phyloP scores from a whole-genome alignment of 2,797 vertebrate genomes.

The Leuciscus waleckii region DNA sequence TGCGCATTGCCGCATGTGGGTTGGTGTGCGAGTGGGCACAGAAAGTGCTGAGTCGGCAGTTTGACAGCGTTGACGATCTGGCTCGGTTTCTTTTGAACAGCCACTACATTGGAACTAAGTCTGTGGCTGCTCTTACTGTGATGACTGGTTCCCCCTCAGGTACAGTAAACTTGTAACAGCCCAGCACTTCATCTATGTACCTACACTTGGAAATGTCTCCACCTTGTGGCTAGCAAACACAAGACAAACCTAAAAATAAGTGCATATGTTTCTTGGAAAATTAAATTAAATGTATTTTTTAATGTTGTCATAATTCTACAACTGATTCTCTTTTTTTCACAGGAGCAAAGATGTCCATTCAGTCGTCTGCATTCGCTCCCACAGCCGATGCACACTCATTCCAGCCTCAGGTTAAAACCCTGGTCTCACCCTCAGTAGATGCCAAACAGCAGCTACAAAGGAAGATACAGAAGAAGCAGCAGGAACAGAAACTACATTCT shows the following conservation, averaged over 20 bases:
- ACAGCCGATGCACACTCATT: slow-evolving; percentile 91
- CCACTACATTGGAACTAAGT: slow-evolving; percentile 98
- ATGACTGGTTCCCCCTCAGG: slow-evolving; percentile 92
- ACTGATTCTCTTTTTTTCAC: slow-evolving; percentile 20
- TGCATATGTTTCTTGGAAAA: background rate
- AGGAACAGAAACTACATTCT: slow-evolving; percentile 95
- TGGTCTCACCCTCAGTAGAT: slow-evolving; percentile 90
- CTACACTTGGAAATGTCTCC: slow-evolving; percentile 54
- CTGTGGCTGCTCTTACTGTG: slow-evolving; percentile 93
- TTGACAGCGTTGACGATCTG: slow-evolving; percentile 93
- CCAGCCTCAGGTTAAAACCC: slow-evolving; percentile 89
- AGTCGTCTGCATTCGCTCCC: slow-evolving; percentile 89
- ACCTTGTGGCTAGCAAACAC: slow-evolving; percentile 66
- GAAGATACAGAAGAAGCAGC: slow-evolving; percentile 98
- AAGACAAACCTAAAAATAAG: background rate
- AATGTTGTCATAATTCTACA: background rate
- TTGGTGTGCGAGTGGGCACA: slow-evolving; percentile 99
- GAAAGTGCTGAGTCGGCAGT: slow-evolving; percentile 97
- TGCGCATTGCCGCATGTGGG: slow-evolving; percentile 91
- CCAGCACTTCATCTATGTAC: background rate
- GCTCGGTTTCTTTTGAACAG: slow-evolving; percentile 98
- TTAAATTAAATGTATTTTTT: background rate
- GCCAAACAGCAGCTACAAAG: slow-evolving; percentile 98
- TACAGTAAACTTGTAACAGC: slow-evolving; percentile 64
- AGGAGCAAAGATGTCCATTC: slow-evolving; percentile 88